These are phyloP conservation scores for Odontophorus gujanensis DNA, from an alignment of 2,113 vertebrate genomes.

Conservation along the genomic window DNA sequence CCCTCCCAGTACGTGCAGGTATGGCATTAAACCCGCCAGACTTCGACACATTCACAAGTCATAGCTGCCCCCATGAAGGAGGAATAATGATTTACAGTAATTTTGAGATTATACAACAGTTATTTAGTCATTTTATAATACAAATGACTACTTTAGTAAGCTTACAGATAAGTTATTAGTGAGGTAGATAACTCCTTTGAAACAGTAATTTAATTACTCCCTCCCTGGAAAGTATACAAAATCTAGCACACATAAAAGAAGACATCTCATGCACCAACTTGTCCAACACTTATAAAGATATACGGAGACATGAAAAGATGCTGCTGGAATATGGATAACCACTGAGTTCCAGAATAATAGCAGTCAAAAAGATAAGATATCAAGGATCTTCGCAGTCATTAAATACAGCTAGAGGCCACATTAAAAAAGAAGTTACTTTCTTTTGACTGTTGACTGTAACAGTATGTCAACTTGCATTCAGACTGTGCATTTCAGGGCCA, in stretches of 20 bases:
- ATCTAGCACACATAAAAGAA: slow-evolving; percentile 52
- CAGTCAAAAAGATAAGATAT: not conserved
- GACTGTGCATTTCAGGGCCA: not conserved
- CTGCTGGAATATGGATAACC: slow-evolving; percentile 39
- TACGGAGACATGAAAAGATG: slow-evolving; percentile 38
- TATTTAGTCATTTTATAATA: slow-evolving; percentile 52
- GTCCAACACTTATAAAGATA: not conserved
- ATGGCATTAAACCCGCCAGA: not conserved
- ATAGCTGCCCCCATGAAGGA: not conserved
- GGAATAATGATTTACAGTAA: slow-evolving; percentile 28
- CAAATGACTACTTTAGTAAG: slow-evolving; percentile 40
- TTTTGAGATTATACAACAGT: slow-evolving; percentile 32
- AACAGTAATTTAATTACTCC: slow-evolving; percentile 50
- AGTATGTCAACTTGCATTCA: not conserved
- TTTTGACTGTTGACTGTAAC: not conserved
- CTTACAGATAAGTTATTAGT: slow-evolving; percentile 51
- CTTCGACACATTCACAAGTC: not conserved
- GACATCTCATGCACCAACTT: slow-evolving; percentile 6
- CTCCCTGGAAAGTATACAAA: slow-evolving; percentile 35
- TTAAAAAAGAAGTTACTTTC: not conserved
- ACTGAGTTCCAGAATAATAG: slow-evolving; percentile 27
- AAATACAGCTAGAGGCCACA: not conserved
- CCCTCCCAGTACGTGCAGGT: not conserved
- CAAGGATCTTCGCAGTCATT: not conserved
- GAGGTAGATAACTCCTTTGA: slow-evolving; percentile 18